Conservation (phyloP, 2,797 vertebrate species). For the Lindbergichthys nudifrons region DNA sequence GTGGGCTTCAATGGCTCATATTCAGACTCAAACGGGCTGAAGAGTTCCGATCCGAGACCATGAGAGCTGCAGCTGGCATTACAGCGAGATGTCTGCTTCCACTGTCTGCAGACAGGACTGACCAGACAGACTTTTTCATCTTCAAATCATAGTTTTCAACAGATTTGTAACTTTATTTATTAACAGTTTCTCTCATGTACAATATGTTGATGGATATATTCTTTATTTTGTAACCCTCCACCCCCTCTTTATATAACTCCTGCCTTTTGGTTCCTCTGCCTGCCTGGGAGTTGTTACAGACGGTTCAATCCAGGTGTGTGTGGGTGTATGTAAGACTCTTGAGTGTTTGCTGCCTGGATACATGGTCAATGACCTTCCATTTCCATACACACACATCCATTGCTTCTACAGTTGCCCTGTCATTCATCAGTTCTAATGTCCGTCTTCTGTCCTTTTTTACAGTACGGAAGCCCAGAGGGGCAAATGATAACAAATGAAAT, state of each 20-base stretch:
- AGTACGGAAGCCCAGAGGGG: background rate
- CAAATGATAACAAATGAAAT: background rate
- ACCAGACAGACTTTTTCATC: conserved; percentile 72
- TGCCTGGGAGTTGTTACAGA: conserved; percentile 67
- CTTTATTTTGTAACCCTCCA: conserved; percentile 73
- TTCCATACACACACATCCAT: conserved; percentile 7
- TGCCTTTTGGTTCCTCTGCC: conserved; percentile 59
- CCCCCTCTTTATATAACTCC: conserved; percentile 58
- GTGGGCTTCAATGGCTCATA: conserved; percentile 36
- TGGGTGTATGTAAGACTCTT: conserved; percentile 6
- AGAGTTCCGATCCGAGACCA: conserved; percentile 47
- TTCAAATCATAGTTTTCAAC: conserved; percentile 80
- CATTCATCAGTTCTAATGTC: conserved; percentile 6
- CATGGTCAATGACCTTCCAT: conserved; percentile 7
- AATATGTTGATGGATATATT: conserved; percentile 76
- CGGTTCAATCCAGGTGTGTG: conserved; percentile 27
- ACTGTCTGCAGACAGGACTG: conserved; percentile 71
- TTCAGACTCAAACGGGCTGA: conserved; percentile 45
- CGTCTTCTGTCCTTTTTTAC: conserved; percentile 31
- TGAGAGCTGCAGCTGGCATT: conserved; percentile 52
- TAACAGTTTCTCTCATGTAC: conserved; percentile 74
- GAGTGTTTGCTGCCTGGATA: conserved; percentile 17
- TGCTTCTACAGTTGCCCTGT: background rate
- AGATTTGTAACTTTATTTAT: conserved; percentile 83
- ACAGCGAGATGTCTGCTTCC: conserved; percentile 63